A percentile compares a stretch with the other conserved stretches of the same genome.
These are phyloP conservation scores for Mormyrops attenuatus DNA, from an alignment of 2,797 vertebrate genomes.

Conservation along the genomic window DNA sequence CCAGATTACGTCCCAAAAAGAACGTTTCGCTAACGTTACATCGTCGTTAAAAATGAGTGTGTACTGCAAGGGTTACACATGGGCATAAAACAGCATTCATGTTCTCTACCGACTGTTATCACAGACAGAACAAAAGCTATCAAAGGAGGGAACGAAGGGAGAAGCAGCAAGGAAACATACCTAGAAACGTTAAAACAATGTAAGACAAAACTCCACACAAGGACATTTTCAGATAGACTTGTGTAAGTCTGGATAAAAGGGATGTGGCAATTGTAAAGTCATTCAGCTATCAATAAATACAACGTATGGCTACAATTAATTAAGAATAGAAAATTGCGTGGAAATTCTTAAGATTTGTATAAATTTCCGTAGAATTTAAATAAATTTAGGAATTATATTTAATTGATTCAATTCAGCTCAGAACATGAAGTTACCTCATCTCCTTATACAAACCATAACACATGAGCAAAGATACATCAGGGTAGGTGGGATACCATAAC, in stretches of 20 bases:
- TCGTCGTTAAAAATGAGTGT: constrained; percentile 53
- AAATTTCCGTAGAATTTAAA: constrained; percentile 16
- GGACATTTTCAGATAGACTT: constrained; percentile 39
- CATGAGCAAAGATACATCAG: constrained; percentile 99
- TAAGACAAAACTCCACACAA: constrained; percentile 48
- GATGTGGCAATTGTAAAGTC: constrained; percentile 24
- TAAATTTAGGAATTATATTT: constrained; percentile 13
- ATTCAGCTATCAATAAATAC: constrained; percentile 9
- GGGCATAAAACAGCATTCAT: constrained; percentile 42
- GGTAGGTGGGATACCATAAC: constrained; percentile 99
- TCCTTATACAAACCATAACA: constrained; percentile 97
- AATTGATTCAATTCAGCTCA: constrained; percentile 22
- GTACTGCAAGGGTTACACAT: constrained; percentile 69
- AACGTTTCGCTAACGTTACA: constrained; percentile 40
- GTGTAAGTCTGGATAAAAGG: constrained; percentile 45
- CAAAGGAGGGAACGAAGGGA: constrained; percentile 41
- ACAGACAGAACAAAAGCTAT: constrained; percentile 41
- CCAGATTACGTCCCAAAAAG: constrained; percentile 64
- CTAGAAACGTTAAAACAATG: constrained; percentile 55
- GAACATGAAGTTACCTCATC: constrained; percentile 76
- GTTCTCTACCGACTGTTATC: constrained; percentile 40
- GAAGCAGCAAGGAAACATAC: constrained; percentile 46
- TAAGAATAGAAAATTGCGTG: constrained; percentile 28
- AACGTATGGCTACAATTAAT: constrained; percentile 10
- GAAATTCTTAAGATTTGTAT: constrained; percentile 28